Evolutionary conservation across 2,888 invertebrate genomes (phyloP).

Genomic region (Baccha elongata): DNA sequence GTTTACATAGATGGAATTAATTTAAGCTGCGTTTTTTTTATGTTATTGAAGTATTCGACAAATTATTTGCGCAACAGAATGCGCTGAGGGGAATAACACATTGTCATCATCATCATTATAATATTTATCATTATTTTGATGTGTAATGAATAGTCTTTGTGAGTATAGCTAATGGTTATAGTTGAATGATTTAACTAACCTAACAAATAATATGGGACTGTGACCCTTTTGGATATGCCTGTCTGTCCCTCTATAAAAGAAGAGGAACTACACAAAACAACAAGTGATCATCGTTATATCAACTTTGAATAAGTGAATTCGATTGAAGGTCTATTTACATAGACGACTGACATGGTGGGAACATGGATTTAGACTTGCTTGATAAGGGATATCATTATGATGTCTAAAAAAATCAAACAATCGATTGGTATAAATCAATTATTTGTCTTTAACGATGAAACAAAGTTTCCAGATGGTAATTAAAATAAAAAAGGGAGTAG

Average conservation of each 20-base stretch:
- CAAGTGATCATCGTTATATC: conserved; percentile 52
- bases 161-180: conserved; percentile 65
- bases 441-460: conserved; percentile 51
- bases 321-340: background rate
- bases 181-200: conserved; percentile 73
- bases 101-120: conserved; percentile 44
- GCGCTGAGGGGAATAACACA: conserved; percentile 23
- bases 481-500: conserved; percentile 33
- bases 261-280: conserved; percentile 19
- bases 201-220: conserved; percentile 29
- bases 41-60: conserved; percentile 57
- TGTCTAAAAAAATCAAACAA: conserved; percentile 56
- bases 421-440: conserved; percentile 75
- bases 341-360: conserved; percentile 33
- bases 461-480: conserved; percentile 44
- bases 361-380: conserved; percentile 4
- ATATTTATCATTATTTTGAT: conserved; percentile 47
- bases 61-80: conserved; percentile 47
- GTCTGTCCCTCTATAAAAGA: conserved; percentile 23
- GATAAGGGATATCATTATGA: background rate
- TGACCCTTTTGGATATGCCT: conserved; percentile 44
- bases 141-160: conserved; percentile 52
- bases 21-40: too few relatives aligned
- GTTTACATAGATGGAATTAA: too few relatives aligned
- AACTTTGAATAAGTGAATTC: conserved; percentile 25